A percentile compares a stretch with the other conserved stretches of the same genome.
Conservation (phyloP, 2,888 invertebrate genomes). For the Dendrolimus houi region DNA sequence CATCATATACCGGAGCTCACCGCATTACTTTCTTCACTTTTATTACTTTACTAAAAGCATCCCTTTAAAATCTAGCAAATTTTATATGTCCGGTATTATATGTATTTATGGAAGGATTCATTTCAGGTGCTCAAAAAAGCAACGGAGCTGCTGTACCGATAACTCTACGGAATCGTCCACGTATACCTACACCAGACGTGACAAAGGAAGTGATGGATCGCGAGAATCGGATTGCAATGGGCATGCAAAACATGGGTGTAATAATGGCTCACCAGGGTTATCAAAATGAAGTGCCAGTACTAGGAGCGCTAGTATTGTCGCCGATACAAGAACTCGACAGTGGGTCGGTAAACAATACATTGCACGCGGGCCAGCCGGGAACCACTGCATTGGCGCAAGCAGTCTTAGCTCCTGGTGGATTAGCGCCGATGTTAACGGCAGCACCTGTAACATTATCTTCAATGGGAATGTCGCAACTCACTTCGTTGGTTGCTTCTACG, state of each 20-base stretch:
- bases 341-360: slow-evolving; percentile 83
- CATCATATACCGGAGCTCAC: no score
- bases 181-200: slow-evolving; percentile 92
- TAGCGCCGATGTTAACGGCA: slow-evolving; percentile 57
- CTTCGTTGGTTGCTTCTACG: slow-evolving; percentile 67
- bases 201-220: slow-evolving; percentile 86
- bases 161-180: slow-evolving; percentile 86
- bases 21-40: no score
- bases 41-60: no score
- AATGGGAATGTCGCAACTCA: slow-evolving; percentile 78
- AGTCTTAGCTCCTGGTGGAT: slow-evolving; percentile 79
- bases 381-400: slow-evolving; percentile 88
- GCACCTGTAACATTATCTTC: slow-evolving; percentile 72
- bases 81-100: no score
- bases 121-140: slow-evolving; percentile 79
- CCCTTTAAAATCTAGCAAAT: no score
- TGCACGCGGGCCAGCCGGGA: slow-evolving; percentile 83
- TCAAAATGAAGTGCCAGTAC: slow-evolving; percentile 81
- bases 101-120: neutral
- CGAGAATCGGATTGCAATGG: slow-evolving; percentile 79
- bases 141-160: slow-evolving; percentile 81
- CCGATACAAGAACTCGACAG: slow-evolving; percentile 91
- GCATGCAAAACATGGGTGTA: slow-evolving; percentile 77
- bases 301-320: slow-evolving; percentile 85
- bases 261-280: slow-evolving; percentile 81